phyloP scores from a whole-genome alignment of 2,797 vertebrate species.

The Hybognathus amarus region DNA sequence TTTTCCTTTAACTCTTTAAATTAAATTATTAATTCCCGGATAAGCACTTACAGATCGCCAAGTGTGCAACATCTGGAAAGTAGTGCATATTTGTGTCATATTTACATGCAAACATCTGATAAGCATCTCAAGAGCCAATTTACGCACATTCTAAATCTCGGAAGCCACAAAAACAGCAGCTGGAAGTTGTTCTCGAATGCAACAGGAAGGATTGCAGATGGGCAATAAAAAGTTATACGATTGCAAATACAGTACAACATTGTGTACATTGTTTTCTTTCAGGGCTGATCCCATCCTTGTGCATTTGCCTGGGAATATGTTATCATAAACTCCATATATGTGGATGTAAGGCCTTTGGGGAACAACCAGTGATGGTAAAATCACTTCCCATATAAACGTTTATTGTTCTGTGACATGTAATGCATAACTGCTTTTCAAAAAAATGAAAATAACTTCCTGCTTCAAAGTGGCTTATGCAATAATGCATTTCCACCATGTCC shows the following conservation, averaged over 20 bases:
- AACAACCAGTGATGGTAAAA: background rate
- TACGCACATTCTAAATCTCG: background rate
- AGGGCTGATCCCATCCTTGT: background rate
- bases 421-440: constrained; percentile 27
- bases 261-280: background rate
- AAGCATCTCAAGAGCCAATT: background rate
- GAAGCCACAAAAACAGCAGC: background rate
- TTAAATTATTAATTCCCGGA: background rate
- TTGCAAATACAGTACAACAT: background rate
- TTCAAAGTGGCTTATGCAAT: background rate
- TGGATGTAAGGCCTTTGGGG: background rate
- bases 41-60: background rate
- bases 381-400: background rate
- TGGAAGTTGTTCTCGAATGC: background rate
- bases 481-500: background rate
- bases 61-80: background rate
- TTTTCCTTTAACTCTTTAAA: background rate
- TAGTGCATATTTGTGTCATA: background rate
- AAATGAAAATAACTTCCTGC: background rate
- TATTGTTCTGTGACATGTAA: constrained; percentile 2
- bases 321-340: constrained; percentile 13
- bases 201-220: constrained; percentile 1
- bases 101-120: background rate
- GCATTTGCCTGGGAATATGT: background rate
- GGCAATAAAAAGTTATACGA: background rate